Evolutionary conservation across 2,113 vertebrate genomes (phyloP).

Genomic region (Psephotus haematonotus): DNA sequence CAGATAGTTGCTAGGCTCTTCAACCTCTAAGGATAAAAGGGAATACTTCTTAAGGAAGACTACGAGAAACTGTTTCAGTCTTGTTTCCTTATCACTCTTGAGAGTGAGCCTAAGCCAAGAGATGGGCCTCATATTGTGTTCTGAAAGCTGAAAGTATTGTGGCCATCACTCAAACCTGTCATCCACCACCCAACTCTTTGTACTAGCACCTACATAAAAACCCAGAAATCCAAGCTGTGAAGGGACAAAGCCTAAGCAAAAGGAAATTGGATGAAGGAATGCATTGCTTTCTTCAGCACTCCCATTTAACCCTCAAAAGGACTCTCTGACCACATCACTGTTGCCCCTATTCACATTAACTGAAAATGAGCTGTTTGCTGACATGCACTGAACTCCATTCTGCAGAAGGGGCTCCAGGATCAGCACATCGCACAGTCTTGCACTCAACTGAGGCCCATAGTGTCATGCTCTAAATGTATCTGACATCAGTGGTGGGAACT

Average conservation of each 20-base stretch:
- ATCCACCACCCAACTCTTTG: background rate
- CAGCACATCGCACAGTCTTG: background rate
- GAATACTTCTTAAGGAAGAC: constrained; percentile 3
- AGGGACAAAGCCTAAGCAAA: background rate
- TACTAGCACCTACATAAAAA: background rate
- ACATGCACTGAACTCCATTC: background rate
- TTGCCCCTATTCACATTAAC: background rate
- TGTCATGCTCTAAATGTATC: background rate
- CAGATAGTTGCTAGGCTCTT: constrained; percentile 58
- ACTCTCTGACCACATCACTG: background rate
- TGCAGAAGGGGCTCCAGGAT: background rate
- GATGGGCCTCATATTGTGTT: background rate
- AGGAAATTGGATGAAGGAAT: background rate
- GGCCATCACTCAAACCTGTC: background rate
- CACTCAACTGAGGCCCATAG: background rate
- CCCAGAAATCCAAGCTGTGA: background rate
- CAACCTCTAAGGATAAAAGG: constrained; percentile 2
- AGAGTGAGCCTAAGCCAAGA: background rate
- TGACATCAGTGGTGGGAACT: background rate
- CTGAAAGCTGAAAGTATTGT: background rate
- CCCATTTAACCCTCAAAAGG: background rate
- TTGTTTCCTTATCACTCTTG: background rate
- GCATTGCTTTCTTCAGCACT: background rate
- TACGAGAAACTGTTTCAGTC: background rate
- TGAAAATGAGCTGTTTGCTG: background rate